Base-by-base conservation (phyloP, 2,113 vertebrate genomes). In the Lagopus muta region DNA sequence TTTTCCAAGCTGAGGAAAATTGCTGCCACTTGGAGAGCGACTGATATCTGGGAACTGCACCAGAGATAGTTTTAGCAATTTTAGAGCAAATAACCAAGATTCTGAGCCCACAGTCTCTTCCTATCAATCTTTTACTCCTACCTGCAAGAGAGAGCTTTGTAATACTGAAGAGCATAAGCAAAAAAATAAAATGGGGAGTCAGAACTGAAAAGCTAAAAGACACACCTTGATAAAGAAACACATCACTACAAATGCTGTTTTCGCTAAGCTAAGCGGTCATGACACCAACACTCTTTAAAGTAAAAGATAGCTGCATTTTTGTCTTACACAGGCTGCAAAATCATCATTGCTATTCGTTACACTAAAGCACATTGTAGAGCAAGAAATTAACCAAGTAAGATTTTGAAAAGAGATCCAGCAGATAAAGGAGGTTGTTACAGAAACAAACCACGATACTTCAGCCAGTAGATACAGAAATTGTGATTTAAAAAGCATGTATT, bases 181-280 rank as follows among this genome's bases (percentile, higher is more conserved):
- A 47, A 64, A 45, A 86, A 89, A 38, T 1, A 0, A 75, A 64
- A 78, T 0, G 0, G 12, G 16, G 20, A 89, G 10, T 30, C 69
- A 54, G 40, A 8, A 45, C 6, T 34, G 8, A 73, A 52, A 92
- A 80, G 40, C 19, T 58, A 73, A 79, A 89, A 90, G 13, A 14
- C 16, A 52, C 27, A 71, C 10, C 19, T 66, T 82, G 48, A 57
- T 28, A 50, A 36, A 50, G 16, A 70, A 45, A 36, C 30, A 60
- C 42, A 83, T 27, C 48, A 74, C 30, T 71, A n/a, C 15, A 64
- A 80, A 71, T 45, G 36, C 27, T 42, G 13, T 48, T 62, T 42
- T 74, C 77, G 32, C 38, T 92, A 65, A 58, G 61, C 13, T 64
- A 60, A 81, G 34, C 2, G 19, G 50, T 90, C 77, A 38, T 2